Conservation (phyloP, 2,888 invertebrate genomes). For the Caenorhabditis sp. region DNA sequence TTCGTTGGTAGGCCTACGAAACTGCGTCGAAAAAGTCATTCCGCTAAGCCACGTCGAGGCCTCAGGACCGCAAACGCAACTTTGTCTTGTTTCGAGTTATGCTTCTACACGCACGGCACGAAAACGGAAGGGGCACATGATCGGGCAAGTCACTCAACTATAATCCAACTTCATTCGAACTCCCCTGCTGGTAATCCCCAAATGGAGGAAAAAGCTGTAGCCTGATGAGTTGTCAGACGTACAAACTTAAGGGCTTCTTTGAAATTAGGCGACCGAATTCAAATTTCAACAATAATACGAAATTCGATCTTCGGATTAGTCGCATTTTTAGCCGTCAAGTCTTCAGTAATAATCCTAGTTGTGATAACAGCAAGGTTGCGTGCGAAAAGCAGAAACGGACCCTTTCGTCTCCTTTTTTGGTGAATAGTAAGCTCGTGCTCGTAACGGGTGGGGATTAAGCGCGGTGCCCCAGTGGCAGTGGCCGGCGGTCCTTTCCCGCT, state of each 20-base stretch:
- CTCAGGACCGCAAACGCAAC: slow-evolving; percentile 21
- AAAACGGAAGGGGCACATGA: slow-evolving; percentile 25
- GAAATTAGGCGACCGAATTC: slow-evolving; percentile 25
- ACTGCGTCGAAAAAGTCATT: slow-evolving; percentile 37
- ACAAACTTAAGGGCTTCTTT: slow-evolving; percentile 18
- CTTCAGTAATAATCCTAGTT: background rate
- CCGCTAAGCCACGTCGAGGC: slow-evolving; percentile 33
- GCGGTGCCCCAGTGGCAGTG: slow-evolving; percentile 16
- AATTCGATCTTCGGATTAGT: slow-evolving; percentile 24
- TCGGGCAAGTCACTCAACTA: slow-evolving; percentile 36
- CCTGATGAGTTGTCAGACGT: slow-evolving; percentile 39
- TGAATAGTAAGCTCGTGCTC: slow-evolving; percentile 48
- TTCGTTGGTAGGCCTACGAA: slow-evolving; percentile 29
- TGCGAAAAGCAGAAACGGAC: background rate
- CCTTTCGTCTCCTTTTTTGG: slow-evolving; percentile 3
- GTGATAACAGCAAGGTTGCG: background rate
- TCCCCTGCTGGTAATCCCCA: slow-evolving; percentile 27
- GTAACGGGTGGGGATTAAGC: slow-evolving; percentile 39
- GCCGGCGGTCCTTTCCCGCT: slow-evolving; percentile 11
- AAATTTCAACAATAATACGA: background rate
- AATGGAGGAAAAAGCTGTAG: slow-evolving; percentile 15
- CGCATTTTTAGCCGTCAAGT: background rate
- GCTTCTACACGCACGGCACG: background rate
- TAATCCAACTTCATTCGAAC: slow-evolving; percentile 44
- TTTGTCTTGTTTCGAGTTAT: slow-evolving; percentile 46